A percentile compares a stretch with the other conserved stretches of the same genome.
Evolutionary conservation across 2,797 vertebrate species (phyloP).

Genomic region (Neostethus bicornis): DNA sequence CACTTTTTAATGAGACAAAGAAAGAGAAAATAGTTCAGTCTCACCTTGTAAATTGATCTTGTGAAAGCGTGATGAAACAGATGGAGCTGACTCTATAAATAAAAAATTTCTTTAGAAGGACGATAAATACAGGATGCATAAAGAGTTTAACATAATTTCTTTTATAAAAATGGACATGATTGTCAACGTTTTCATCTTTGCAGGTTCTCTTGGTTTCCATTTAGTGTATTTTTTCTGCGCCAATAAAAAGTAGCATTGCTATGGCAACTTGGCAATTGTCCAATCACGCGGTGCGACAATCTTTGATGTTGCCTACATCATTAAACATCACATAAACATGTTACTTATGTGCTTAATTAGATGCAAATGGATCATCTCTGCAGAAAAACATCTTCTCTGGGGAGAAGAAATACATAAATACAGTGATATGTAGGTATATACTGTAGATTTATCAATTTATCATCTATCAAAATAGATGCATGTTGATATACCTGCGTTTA

Average conservation of each 20-base stretch:
- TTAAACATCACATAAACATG: conserved; percentile 13
- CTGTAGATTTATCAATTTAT: too few relatives aligned
- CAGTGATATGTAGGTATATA: background rate
- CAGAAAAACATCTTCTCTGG: background rate
- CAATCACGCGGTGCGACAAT: conserved; percentile 17
- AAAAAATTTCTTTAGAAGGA: background rate
- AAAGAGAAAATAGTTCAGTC: conserved; percentile 22
- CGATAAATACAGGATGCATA: too few relatives aligned
- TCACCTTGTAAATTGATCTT: conserved; percentile 48
- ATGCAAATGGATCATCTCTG: conserved; percentile 9
- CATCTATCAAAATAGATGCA: too few relatives aligned
- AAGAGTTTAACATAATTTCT: too few relatives aligned
- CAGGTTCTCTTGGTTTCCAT: conserved; percentile 1
- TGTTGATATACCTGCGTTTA: too few relatives aligned
- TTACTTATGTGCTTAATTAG: conserved; percentile 3
- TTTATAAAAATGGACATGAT: background rate
- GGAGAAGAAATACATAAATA: background rate
- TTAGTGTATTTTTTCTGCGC: conserved; percentile 11
- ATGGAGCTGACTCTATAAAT: conserved; percentile 12
- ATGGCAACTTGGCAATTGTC: conserved; percentile 35
- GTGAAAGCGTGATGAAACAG: conserved; percentile 16
- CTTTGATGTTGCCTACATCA: conserved; percentile 16
- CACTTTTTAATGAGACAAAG: conserved; percentile 24
- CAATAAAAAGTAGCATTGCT: conserved; percentile 27
- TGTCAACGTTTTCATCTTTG: conserved; percentile 7